Evolutionary conservation across 2,113 vertebrate genomes (phyloP).

Genomic region (Thamnophis sirtalis): DNA sequence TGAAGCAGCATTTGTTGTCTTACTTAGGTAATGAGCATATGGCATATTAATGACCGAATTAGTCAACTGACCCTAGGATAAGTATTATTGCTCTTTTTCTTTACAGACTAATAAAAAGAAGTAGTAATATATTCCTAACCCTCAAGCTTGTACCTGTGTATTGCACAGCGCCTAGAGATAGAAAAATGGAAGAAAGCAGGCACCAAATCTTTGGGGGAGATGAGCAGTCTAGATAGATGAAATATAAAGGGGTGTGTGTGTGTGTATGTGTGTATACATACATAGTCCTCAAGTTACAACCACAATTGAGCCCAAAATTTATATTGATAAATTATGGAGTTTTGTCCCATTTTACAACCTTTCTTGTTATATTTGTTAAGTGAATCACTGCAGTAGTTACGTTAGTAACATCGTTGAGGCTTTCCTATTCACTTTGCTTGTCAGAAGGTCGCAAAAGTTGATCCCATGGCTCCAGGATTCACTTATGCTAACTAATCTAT

Average conservation of each 20-base stretch:
- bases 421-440: not conserved
- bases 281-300: not conserved
- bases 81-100: not conserved
- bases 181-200: not conserved
- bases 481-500: not conserved
- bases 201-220: not conserved
- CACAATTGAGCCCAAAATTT: not conserved
- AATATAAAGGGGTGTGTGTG: too few species aligned
- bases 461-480: not conserved
- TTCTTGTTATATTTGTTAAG: not conserved
- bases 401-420: too few species aligned
- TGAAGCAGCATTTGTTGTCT: not conserved
- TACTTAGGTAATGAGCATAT: not conserved
- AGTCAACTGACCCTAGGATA: not conserved
- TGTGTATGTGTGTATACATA: not conserved
- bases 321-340: not conserved
- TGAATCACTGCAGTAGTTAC: not conserved
- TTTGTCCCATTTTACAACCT: not conserved
- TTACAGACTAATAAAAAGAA: not conserved
- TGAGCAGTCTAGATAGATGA: not conserved
- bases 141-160: not conserved
- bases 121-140: not conserved
- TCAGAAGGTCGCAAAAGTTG: not conserved
- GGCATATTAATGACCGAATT: not conserved
- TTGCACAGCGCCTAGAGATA: not conserved